Conservation (phyloP, 1,140 invertebrate genomes). For the Hylaeus anthracinus region DNA sequence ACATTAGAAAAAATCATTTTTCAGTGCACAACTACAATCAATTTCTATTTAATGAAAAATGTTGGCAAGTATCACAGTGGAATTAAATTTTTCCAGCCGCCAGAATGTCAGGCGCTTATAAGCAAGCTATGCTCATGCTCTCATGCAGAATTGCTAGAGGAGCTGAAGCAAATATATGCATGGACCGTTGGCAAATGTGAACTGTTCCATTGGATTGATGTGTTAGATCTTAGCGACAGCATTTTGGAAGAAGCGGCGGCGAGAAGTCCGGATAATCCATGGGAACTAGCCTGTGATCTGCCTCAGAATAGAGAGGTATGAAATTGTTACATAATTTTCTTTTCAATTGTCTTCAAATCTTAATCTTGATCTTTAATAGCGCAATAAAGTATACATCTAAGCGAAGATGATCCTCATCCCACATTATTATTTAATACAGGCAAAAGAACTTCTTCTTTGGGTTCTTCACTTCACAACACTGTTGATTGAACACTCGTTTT, state of each 20-base stretch:
- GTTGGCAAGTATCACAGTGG: too few species aligned
- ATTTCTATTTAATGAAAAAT: too few species aligned
- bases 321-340: slow-evolving; percentile 14
- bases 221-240: slow-evolving; percentile 91
- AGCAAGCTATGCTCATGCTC: slow-evolving; percentile 88
- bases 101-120: slow-evolving; percentile 91
- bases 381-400: too few species aligned
- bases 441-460: slow-evolving; percentile 88
- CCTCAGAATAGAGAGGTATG: slow-evolving; percentile 84
- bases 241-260: slow-evolving; percentile 89
- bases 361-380: too few species aligned
- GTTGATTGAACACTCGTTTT: slow-evolving; percentile 95
- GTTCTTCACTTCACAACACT: slow-evolving; percentile 92
- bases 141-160: slow-evolving; percentile 86
- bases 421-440: slow-evolving; percentile 79
- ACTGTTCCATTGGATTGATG: slow-evolving; percentile 94
- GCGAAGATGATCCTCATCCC: background rate
- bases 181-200: slow-evolving; percentile 97
- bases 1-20: too few species aligned
- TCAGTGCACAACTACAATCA: too few species aligned
- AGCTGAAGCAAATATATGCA: slow-evolving; percentile 88
- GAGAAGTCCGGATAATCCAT: slow-evolving; percentile 85
- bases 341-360: too few species aligned
- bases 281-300: slow-evolving; percentile 90
- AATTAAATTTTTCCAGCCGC: slow-evolving; percentile 82